Base-by-base conservation (phyloP, 2,888 invertebrate genomes). In the Tyria jacobaeae region DNA sequence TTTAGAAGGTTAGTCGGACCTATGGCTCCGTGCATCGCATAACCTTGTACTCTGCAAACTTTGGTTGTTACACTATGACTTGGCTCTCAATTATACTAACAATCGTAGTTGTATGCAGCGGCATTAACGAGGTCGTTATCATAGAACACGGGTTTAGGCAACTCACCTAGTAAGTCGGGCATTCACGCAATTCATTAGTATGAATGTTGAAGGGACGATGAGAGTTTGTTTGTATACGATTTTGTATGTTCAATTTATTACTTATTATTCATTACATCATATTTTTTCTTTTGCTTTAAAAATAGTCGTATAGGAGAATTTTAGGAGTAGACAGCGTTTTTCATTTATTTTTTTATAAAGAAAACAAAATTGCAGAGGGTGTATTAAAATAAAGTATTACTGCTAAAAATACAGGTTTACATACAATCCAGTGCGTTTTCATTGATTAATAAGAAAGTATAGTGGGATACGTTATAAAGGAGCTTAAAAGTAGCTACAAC, bases 81-180 rank as follows among this genome's bases (percentile, higher is more conserved):
- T 74, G 75, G 73, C 61, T 84, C 84, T 87, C 89, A 90, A 91
- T 89, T 91, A 86, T 88, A 82, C 83, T 89, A 89, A 90, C 89
- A 90, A 87, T 89, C 83, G 84, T 80, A 44, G 44, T 17, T 44
- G 85, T 81, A 82, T 85, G 56, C 50, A 53, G 37, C 62, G 34
- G 63, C 86, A 85, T 80, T 72, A 79, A 75, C 85, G 86, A 85
- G 85, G 84, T 79, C 85, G 76, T 74, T 83, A 81, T 60, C 71
- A 69, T 84, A 83, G 78, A 76, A 76, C 73, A 78, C 71, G 67
- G 68, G 70, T 81, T 82, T 81, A 71, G 79, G 76, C 76, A 78
- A 80, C 76, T 74, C 67, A 76, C 71, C 69, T 72, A 76, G n/a
- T n/a, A 80, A 74, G 74, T 81, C 76, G 81, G 74, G 72, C 78